These are phyloP conservation scores for Nemoura dubitans DNA, from an alignment of 2,888 invertebrate genomes.

Conservation along the genomic window DNA sequence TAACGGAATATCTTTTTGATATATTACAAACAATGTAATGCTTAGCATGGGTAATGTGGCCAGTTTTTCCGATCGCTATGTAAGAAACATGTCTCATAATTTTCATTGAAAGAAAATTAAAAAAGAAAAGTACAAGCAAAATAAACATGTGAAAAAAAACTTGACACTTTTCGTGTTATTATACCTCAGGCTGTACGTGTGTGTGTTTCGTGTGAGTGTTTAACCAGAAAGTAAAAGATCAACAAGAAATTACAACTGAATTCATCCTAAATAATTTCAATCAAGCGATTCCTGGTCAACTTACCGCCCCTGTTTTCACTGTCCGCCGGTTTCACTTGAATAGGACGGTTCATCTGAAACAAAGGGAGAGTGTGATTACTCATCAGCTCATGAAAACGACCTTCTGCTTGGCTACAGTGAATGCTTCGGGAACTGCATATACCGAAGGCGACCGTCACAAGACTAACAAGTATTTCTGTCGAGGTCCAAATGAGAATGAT, in stretches of 20 bases:
- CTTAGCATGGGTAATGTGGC: too few relatives aligned
- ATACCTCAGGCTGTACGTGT: not conserved
- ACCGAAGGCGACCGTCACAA: too few relatives aligned
- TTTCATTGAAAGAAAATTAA: not conserved
- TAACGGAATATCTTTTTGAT: not conserved
- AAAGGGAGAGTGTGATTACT: conserved; percentile 55
- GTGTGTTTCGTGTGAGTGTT: not conserved
- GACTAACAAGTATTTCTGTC: too few relatives aligned
- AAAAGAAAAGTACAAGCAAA: not conserved
- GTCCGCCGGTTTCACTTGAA: conserved; percentile 99
- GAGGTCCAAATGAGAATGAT: too few relatives aligned
- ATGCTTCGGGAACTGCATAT: conserved; percentile 15
- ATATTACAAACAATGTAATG: too few relatives aligned
- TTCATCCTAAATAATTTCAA: not conserved
- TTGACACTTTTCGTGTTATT: not conserved
- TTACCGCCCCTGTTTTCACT: conserved; percentile 98
- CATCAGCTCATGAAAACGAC: not conserved
- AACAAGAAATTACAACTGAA: not conserved
- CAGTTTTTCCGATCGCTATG: not conserved
- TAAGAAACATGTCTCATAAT: conserved; percentile 9
- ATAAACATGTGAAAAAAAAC: not conserved
- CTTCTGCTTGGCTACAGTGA: too few relatives aligned
- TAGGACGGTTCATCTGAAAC: conserved; percentile 99
- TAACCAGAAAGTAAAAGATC: conserved; percentile 14
- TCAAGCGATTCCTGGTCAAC: conserved; percentile 54